Evolutionary conservation across 2,888 invertebrate species (phyloP).

Genomic region (Coelinius sp.): DNA sequence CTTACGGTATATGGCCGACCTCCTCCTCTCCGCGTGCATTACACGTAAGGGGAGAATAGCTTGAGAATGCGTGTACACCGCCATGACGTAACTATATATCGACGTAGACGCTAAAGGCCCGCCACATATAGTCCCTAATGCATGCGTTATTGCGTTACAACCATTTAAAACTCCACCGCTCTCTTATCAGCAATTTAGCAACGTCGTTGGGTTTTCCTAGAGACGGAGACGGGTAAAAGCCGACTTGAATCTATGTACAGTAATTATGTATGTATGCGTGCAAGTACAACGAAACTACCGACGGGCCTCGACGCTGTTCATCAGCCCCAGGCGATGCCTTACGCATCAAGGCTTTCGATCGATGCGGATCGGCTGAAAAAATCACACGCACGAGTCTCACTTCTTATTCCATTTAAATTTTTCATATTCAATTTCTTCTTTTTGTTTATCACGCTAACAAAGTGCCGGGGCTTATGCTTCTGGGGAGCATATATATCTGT

Average conservation of each 20-base stretch:
- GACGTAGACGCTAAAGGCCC: slow-evolving; percentile 29
- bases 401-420: neutral
- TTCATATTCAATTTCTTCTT: slow-evolving; percentile 5
- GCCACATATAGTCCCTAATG: slow-evolving; percentile 18
- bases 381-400: neutral
- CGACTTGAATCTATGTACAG: slow-evolving; percentile 2
- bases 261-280: slow-evolving; percentile 9
- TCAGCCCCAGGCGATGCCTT: neutral
- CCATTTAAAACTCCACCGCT: slow-evolving; percentile 55
- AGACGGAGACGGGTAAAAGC: slow-evolving; percentile 13
- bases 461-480: slow-evolving; percentile 4
- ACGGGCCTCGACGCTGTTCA: no score
- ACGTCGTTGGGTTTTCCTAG: slow-evolving; percentile 26
- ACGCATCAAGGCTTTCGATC: neutral
- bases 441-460: slow-evolving; percentile 9
- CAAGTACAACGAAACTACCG: neutral
- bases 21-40: neutral
- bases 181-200: slow-evolving; percentile 56
- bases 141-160: slow-evolving; percentile 58
- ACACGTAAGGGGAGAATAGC: slow-evolving; percentile 16
- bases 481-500: neutral
- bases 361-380: neutral
- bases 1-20: slow-evolving; percentile 20
- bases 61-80: slow-evolving; percentile 30
- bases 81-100: slow-evolving; percentile 13